Conservation (phyloP, 1,140 invertebrate genomes). For the Eriosoma lanigerum region DNA sequence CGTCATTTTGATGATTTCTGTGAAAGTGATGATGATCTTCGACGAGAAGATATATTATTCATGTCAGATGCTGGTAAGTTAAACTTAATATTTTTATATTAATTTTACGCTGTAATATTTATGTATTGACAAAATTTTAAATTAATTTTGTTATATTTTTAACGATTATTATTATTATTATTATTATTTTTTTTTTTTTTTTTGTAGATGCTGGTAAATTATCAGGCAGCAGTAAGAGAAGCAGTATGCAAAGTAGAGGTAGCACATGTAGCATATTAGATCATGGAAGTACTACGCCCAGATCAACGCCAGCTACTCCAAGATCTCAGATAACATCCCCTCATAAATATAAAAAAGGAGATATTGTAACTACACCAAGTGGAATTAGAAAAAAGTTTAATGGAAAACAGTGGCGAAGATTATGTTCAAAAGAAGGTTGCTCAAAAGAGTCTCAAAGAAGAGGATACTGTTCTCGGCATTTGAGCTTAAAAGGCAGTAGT, state of each 20-base stretch:
- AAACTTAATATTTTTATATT: neutral
- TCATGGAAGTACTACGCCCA: slow-evolving; percentile 76
- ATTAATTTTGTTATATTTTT: neutral
- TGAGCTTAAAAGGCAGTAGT: slow-evolving; percentile 80
- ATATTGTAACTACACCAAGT: slow-evolving; percentile 93
- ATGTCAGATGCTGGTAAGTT: slow-evolving; percentile 70
- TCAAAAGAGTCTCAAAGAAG: slow-evolving; percentile 96
- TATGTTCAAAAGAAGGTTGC: slow-evolving; percentile 93
- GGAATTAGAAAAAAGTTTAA: slow-evolving; percentile 99
- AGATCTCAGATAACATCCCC: slow-evolving; percentile 89
- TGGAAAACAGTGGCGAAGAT: slow-evolving; percentile 96
- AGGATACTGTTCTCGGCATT: slow-evolving; percentile 93
- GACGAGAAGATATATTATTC: slow-evolving; percentile 84
- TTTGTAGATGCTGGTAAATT: slow-evolving; percentile 59
- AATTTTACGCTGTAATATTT: neutral
- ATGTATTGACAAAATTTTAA: neutral
- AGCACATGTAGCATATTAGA: slow-evolving; percentile 82
- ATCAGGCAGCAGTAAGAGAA: slow-evolving; percentile 77
- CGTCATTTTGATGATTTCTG: slow-evolving; percentile 76
- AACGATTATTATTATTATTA: no score
- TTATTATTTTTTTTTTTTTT: neutral
- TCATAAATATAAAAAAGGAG: slow-evolving; percentile 97
- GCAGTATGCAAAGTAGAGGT: slow-evolving; percentile 85
- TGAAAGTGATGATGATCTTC: slow-evolving; percentile 87
- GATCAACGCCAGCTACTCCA: slow-evolving; percentile 85